Conservation (phyloP, 2,113 vertebrate species). For the Onychostruthus taczanowskii region DNA sequence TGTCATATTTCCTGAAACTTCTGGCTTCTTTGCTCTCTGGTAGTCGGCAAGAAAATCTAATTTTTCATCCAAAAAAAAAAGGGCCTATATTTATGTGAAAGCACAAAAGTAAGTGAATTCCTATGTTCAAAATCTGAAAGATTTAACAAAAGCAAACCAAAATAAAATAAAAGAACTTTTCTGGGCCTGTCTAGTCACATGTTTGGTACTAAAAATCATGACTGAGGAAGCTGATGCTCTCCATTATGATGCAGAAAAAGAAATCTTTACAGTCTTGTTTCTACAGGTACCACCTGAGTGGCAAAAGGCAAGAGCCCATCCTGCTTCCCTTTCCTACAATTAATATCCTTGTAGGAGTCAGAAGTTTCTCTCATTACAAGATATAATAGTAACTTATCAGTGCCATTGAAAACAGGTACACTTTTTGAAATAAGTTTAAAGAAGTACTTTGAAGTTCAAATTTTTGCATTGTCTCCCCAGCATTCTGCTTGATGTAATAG, state of each 20-base stretch:
- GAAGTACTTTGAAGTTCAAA: background rate
- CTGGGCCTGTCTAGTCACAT: background rate
- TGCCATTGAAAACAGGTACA: background rate
- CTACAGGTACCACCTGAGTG: background rate
- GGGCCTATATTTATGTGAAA: background rate
- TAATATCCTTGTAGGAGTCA: background rate
- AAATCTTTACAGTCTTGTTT: background rate
- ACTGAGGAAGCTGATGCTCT: background rate
- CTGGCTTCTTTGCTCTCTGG: background rate
- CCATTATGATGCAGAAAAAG: accelerated
- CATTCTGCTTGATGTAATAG: background rate
- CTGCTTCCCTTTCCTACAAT: background rate
- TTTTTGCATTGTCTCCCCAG: background rate
- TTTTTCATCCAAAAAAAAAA: background rate
- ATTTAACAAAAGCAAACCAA: background rate
- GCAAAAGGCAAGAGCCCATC: background rate
- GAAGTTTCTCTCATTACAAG: background rate
- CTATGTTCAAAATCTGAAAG: background rate
- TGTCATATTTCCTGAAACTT: background rate
- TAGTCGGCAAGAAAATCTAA: background rate
- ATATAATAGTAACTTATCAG: background rate
- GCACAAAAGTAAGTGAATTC: background rate
- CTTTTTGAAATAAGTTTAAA: background rate
- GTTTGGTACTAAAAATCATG: background rate
- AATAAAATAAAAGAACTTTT: background rate